phyloP scores from a whole-genome alignment of 2,797 vertebrate species.

The Orientallactaga sibirica region DNA sequence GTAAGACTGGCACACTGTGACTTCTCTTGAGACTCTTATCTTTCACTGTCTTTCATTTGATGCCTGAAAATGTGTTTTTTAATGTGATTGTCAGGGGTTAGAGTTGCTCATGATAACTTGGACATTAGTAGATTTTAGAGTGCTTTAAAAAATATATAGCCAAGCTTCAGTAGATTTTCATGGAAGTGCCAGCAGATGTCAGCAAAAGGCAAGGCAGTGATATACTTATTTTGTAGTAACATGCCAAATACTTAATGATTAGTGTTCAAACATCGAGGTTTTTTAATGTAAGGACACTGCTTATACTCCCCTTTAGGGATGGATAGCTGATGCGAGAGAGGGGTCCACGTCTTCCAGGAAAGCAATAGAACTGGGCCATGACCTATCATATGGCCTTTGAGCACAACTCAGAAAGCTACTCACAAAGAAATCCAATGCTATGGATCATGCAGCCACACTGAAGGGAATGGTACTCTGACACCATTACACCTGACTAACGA shows the following conservation, averaged over 20 bases:
- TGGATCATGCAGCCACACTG: background rate
- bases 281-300: background rate
- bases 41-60: background rate
- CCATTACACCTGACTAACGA: background rate
- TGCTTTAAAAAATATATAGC: background rate
- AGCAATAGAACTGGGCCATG: background rate
- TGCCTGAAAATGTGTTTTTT: background rate
- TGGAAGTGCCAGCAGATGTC: slow-evolving; percentile 81
- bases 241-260: background rate
- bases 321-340: no score
- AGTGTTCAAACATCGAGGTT: background rate
- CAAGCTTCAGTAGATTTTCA: slow-evolving; percentile 32
- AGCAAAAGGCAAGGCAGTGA: slow-evolving; percentile 73
- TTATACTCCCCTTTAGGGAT: background rate
- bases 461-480: background rate
- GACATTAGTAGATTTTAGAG: no score
- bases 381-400: background rate
- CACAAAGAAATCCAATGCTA: background rate
- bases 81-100: background rate
- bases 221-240: background rate
- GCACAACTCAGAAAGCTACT: background rate
- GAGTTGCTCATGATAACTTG: background rate
- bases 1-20: fast-evolving
- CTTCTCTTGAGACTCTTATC: background rate
- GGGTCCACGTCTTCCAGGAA: background rate